Evolutionary conservation across 1,140 invertebrate genomes (phyloP).

Genomic region (Procambarus virginalis): DNA sequence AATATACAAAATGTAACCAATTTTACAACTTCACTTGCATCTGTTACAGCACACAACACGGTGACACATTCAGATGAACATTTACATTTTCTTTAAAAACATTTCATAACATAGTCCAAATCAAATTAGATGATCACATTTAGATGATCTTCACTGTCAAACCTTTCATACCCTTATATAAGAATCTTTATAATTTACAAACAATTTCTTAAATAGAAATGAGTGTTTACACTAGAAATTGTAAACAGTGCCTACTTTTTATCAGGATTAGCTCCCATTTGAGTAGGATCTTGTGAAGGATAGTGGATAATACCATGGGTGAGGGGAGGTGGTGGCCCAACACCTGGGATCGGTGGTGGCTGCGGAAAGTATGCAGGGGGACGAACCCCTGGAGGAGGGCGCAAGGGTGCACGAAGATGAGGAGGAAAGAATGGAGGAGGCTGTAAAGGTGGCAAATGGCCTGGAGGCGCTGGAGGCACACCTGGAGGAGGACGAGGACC

Average conservation of each 20-base stretch:
- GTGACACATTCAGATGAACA: background rate
- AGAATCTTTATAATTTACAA: background rate
- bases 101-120: background rate
- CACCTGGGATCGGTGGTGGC: slow-evolving; percentile 74
- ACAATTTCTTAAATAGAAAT: background rate
- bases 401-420: slow-evolving; percentile 76
- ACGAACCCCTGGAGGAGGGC: slow-evolving; percentile 70
- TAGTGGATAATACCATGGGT: slow-evolving; percentile 83
- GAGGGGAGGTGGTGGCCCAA: slow-evolving; percentile 70
- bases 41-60: background rate
- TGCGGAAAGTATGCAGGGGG: slow-evolving; percentile 74
- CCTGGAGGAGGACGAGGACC: slow-evolving; percentile 72
- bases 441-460: slow-evolving; percentile 73
- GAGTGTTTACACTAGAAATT: background rate
- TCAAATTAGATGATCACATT: background rate
- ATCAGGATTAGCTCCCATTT: slow-evolving; percentile 81
- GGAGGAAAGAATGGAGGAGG: slow-evolving; percentile 73
- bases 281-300: slow-evolving; percentile 93
- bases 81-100: no score
- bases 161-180: no score
- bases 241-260: slow-evolving; percentile 39
- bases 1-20: background rate
- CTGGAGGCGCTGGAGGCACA: slow-evolving; percentile 76
- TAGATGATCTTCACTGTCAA: background rate
- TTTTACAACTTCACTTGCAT: background rate